These are phyloP conservation scores for Amphiprion ocellaris DNA, from an alignment of 2,113 vertebrate genomes.

Conservation along the genomic window DNA sequence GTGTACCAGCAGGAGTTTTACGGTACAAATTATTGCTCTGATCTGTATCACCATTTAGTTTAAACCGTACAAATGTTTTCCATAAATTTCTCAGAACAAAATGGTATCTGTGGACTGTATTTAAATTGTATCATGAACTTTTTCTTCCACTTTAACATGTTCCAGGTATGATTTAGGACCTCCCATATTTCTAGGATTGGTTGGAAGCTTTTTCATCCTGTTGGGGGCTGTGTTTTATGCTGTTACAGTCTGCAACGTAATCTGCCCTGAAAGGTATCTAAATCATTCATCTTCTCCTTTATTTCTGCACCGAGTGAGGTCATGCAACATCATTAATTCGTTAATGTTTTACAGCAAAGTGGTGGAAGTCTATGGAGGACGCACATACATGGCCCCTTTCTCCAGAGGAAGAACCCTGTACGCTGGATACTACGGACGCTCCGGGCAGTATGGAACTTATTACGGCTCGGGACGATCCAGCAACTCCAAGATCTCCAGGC, in stretches of 20 bases:
- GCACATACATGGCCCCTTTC: constrained; percentile 55
- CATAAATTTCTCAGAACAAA: background rate
- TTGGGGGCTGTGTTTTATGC: constrained; percentile 78
- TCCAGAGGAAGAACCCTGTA: constrained; percentile 60
- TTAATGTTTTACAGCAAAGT: constrained; percentile 32
- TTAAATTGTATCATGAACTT: background rate
- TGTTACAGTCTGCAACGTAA: constrained; percentile 68
- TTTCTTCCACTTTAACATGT: background rate
- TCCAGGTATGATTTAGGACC: constrained; percentile 82
- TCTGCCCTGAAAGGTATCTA: constrained; percentile 75
- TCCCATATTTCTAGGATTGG: constrained; percentile 82
- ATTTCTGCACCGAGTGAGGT: background rate
- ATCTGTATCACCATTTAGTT: background rate
- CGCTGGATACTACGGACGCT: constrained; percentile 65
- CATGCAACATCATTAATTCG: background rate
- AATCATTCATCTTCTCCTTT: background rate
- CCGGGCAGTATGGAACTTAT: constrained; percentile 58
- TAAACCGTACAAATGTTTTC: background rate
- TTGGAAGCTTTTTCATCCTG: constrained; percentile 78
- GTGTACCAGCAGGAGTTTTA: constrained; percentile 53
- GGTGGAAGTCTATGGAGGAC: constrained; percentile 26
- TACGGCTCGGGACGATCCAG: constrained; percentile 45
- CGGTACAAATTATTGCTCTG: constrained; percentile 61
- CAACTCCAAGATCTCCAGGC: constrained; percentile 68
- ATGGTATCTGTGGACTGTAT: background rate